Evolutionary conservation across 1,140 invertebrate genomes (phyloP).

Genomic region (Tachypleus tridentatus): DNA sequence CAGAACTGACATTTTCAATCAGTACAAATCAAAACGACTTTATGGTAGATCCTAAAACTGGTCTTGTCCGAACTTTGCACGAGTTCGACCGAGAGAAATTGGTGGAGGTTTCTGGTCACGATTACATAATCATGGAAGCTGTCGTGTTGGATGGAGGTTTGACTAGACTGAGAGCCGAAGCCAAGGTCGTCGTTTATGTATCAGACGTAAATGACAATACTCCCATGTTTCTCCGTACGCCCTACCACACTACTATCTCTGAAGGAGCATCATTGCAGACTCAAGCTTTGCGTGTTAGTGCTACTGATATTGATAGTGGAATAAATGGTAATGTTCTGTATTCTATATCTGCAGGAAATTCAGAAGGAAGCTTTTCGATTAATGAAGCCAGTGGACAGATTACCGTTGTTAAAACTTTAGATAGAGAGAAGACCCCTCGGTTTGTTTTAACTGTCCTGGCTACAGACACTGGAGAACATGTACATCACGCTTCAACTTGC

Average conservation of each 20-base stretch:
- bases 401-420: conserved; percentile 55
- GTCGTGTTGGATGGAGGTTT: conserved; percentile 75
- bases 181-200: conserved; percentile 63
- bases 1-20: conserved; percentile 74
- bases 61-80: conserved; percentile 72
- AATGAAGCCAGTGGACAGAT: conserved; percentile 79
- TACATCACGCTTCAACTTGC: not conserved
- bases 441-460: conserved; percentile 70
- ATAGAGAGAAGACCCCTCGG: conserved; percentile 62
- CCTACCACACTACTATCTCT: conserved; percentile 28
- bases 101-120: conserved; percentile 55
- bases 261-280: not conserved
- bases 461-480: conserved; percentile 41
- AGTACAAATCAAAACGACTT: conserved; percentile 61
- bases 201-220: conserved; percentile 90
- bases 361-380: conserved; percentile 60
- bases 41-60: conserved; percentile 73
- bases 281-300: conserved; percentile 62
- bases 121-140: conserved; percentile 65
- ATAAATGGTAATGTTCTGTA: conserved; percentile 79
- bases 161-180: conserved; percentile 65
- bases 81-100: conserved; percentile 76
- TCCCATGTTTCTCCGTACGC: conserved; percentile 51
- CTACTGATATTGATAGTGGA: conserved; percentile 71
- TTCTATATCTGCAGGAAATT: conserved; percentile 31